Evolutionary conservation across 2,888 invertebrate species (phyloP).

Genomic region (Drosophila ustulata): DNA sequence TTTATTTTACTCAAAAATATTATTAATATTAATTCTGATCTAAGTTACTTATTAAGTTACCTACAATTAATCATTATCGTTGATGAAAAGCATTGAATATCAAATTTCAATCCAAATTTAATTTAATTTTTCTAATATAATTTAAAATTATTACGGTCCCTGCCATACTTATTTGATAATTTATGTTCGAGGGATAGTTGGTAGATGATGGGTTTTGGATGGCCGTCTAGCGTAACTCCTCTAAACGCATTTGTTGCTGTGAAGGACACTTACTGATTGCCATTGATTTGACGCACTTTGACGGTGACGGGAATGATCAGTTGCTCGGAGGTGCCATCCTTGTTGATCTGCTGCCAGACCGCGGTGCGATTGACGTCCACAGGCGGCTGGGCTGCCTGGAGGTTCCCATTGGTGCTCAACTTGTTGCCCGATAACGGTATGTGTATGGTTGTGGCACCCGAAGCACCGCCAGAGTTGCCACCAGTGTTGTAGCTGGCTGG

Average conservation of each 20-base stretch:
- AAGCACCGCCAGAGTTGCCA: slow-evolving; percentile 34
- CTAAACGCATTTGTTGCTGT: slow-evolving; percentile 1
- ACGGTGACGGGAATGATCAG: slow-evolving; percentile 82
- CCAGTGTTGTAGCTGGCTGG: slow-evolving; percentile 71
- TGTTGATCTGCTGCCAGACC: slow-evolving; percentile 97
- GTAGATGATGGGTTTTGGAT: slow-evolving; percentile 21
- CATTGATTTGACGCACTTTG: slow-evolving; percentile 84
- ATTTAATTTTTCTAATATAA: too few species aligned
- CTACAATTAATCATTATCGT: too few species aligned
- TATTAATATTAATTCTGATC: too few species aligned
- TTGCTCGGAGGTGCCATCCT: slow-evolving; percentile 85
- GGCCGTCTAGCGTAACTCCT: slow-evolving; percentile 22
- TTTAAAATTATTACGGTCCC: too few species aligned
- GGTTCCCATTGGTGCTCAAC: slow-evolving; percentile 26
- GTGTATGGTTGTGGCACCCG: slow-evolving; percentile 80
- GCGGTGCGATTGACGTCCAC: slow-evolving; percentile 95
- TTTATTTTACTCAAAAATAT: too few species aligned
- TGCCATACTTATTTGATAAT: background rate
- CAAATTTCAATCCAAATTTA: too few species aligned
- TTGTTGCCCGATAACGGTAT: slow-evolving; percentile 89
- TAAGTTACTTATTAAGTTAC: too few species aligned
- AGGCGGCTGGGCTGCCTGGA: slow-evolving; percentile 90
- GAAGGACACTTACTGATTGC: slow-evolving; percentile 83
- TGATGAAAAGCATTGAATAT: too few species aligned
- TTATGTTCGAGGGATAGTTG: background rate